Base-by-base conservation (phyloP, 2,888 invertebrate genomes). In the Allolobophora icterica region DNA sequence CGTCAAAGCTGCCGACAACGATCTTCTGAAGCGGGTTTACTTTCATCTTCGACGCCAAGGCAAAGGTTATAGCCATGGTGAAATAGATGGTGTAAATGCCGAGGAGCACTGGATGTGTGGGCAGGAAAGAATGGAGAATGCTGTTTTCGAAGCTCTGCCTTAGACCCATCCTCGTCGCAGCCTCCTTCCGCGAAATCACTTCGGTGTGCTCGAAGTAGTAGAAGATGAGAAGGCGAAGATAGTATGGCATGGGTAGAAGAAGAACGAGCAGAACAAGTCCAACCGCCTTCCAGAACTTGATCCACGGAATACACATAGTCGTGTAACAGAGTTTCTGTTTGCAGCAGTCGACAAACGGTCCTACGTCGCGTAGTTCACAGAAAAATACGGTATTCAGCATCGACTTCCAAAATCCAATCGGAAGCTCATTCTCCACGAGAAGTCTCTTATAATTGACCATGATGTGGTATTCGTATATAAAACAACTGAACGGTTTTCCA, bases 321-420 rank as follows among this genome's bases (percentile, higher is more conserved):
- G 24, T 8, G 3, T 71, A 30, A 21, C 21, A 71, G 15, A 83
- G 1, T 1, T 83, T 83, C 19, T 13, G n/a, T 83, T 21, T 83
- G 30, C 95, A 95, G 91, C 95, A 95, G 13, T 93, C 93, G 15
- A 91, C 93, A 91, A 95, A 95, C 2, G 95, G 94, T 13, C 94
- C 93, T 0, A 94, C 91, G 5, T 93, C 92, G 89, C 94, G 93
- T 0, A 95, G 92, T 92, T 94, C 94, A 92, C 95, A 95, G 6
- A 94, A 93, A 71, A 94, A 93, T 11, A 93, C 89, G 11, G 92
- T 90, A 17, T 90, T 45, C 13, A 42, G n/a, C 21, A 93, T 58
- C n/a, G 90, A 89, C 35, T 84, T 84, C 90, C 91, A 52, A 24
- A 93, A 83, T 3, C 93, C 93, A 33, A 93, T 92, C 24, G 93